Percentiles rank a stretch among this genome's conserved stretches.
phyloP scores from a whole-genome alignment of 2,113 vertebrate species.

The Piprites chloris region DNA sequence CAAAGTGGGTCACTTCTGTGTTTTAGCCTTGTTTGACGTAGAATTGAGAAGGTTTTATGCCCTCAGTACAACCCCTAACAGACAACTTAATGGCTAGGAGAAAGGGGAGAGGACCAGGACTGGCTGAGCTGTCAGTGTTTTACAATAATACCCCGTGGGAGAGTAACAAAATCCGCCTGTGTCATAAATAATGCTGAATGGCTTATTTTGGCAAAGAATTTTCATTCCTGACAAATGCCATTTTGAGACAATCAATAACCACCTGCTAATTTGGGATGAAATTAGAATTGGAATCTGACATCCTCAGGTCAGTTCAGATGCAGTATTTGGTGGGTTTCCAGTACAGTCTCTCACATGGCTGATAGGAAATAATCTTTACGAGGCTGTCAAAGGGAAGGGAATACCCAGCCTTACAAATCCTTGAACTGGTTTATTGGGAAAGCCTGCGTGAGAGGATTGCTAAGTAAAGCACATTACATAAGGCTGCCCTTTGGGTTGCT shows the following conservation, averaged over 20 bases:
- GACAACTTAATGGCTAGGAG: background rate
- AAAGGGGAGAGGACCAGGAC: background rate
- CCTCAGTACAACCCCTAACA: background rate
- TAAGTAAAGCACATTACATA: background rate
- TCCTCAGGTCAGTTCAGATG: background rate
- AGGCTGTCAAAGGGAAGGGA: background rate
- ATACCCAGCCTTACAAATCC: background rate
- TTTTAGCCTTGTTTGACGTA: background rate
- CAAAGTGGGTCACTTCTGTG: background rate
- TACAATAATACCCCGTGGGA: background rate
- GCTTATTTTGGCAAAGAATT: conserved; percentile 44
- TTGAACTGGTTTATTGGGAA: background rate
- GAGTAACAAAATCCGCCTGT: background rate
- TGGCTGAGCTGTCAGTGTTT: background rate
- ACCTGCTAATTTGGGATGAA: background rate
- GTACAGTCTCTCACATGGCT: background rate
- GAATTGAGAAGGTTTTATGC: background rate
- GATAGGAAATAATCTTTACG: background rate
- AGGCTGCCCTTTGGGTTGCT: background rate
- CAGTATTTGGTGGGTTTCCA: conserved; percentile 12
- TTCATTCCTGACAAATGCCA: conserved; percentile 12
- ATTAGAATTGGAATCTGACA: background rate
- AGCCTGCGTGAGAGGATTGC: background rate
- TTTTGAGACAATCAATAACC: background rate
- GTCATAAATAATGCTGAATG: background rate